Evolutionary conservation across 2,113 vertebrate genomes (phyloP), one percentile per base, ranked within the genome.

Genomic region (Dipodomys stephensi): DNA sequence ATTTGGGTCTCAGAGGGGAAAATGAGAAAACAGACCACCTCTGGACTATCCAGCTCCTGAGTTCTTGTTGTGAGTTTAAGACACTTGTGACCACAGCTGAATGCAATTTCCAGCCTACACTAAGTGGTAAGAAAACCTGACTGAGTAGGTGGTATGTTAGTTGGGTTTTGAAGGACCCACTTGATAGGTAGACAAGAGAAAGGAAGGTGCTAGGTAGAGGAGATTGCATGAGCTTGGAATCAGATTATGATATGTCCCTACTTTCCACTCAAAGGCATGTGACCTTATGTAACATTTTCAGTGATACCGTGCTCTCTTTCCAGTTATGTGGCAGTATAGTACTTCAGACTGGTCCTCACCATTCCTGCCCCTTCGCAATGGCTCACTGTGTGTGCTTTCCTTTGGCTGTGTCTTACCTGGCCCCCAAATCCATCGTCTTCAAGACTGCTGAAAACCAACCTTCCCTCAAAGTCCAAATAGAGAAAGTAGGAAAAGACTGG

Each of bases 81-180:
- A 7, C 44, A 20, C 25, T 35, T 87, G 46, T 73, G 79, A 69
- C 85, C 49, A 74, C 7, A 91, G 67, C 0, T 11, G 19, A 83
- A n/a, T 25, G 16, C 32, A 53, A 53, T 49, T 88, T 44, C 35
- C 46, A 88, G 18, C 64, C 13, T 73, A 44, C 16, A 44, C 3
- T 39, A 71, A 35, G 23, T 25, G 18, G 44, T 28, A 11, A 81
- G 32, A 53, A 83, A 69, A 72, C 44, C 6, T 86, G 32, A 78
- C 30, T 60, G 64, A 76, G n/a, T 18, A 68, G 46, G 49, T 12
- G 68, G 23, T 57, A 44, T 0, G 4, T 74, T 71, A 60, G 44
- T 15, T n/a, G 77, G 76, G 72, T 44, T 88, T 69, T 81, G 64
- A 74, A 95, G n/a, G 87, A 82, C 60, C 12, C 28, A 87, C 65